Conservation (phyloP, 1,140 invertebrate species). For the Calliopsis andreniformis region DNA sequence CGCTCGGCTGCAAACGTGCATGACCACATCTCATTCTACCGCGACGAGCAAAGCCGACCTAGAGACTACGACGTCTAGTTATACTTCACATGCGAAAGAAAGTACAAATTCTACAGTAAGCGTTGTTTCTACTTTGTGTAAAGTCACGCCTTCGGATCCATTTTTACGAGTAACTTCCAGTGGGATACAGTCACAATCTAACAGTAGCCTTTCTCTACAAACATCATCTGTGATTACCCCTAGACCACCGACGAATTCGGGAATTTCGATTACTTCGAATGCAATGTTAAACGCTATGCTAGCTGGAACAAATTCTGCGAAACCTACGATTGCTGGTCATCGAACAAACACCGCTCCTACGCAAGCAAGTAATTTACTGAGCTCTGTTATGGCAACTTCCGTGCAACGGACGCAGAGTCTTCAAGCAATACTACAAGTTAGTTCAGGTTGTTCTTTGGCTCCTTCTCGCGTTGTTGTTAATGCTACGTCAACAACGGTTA, state of each 20-base stretch:
- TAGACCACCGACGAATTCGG: conserved; percentile 54
- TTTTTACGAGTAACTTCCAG: conserved; percentile 68
- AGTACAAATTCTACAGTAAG: conserved; percentile 62
- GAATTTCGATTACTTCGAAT: conserved; percentile 78
- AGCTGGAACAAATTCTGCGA: conserved; percentile 72
- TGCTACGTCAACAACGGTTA: conserved; percentile 59
- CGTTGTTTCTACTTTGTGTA: conserved; percentile 66
- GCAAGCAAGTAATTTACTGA: conserved; percentile 73
- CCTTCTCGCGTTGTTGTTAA: conserved; percentile 70
- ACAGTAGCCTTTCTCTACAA: conserved; percentile 42
- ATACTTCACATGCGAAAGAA: conserved; percentile 75
- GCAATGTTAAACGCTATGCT: conserved; percentile 80
- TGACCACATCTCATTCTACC: conserved; percentile 29
- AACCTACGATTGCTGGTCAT: conserved; percentile 72
- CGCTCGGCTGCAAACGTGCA: conserved; percentile 61
- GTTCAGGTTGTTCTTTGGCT: conserved; percentile 57
- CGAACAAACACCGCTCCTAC: conserved; percentile 73
- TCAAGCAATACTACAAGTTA: conserved; percentile 76
- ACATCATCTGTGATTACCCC: conserved; percentile 54
- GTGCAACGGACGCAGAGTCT: conserved; percentile 73
- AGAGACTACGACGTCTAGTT: conserved; percentile 69
- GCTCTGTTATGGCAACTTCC: conserved; percentile 71
- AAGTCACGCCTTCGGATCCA: conserved; percentile 64
- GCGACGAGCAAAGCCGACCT: conserved; percentile 52
- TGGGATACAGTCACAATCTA: conserved; percentile 64